Evolutionary conservation across 30 jellyfish, hydroid and myxozoan genomes (phyloP).

Genomic region (Sanderia malayensis): DNA sequence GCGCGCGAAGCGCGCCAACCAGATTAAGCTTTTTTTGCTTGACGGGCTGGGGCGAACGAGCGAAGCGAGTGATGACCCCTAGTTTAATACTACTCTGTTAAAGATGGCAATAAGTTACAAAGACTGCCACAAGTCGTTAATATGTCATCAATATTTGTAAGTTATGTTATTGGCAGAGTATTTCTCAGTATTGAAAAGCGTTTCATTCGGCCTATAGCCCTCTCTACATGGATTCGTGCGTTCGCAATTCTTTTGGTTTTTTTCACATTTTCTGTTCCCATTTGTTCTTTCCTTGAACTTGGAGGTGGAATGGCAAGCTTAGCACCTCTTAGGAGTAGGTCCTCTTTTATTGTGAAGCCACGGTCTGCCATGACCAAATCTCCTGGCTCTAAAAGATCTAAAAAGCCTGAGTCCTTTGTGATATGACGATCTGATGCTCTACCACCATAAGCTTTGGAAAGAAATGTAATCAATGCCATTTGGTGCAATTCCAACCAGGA

Average conservation of each 20-base stretch:
- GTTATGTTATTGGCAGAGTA: conserved; percentile 15
- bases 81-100: conserved; percentile 2
- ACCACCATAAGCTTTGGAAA: conserved; percentile 22
- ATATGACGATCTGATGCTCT: conserved; percentile 16
- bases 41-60: no score
- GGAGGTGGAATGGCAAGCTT: conserved; percentile 13
- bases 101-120: conserved; percentile 10
- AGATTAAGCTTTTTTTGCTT: no score
- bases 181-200: conserved; percentile 4
- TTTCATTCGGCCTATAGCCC: conserved; percentile 16
- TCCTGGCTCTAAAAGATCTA: conserved; percentile 17
- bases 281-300: conserved; percentile 16
- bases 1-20: no score
- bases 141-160: conserved; percentile 12
- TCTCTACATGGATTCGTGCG: conserved; percentile 3
- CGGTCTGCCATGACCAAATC: conserved; percentile 19
- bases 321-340: conserved; percentile 18
- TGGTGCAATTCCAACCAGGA: conserved; percentile 30
- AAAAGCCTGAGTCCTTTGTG: conserved; percentile 15
- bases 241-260: conserved; percentile 14
- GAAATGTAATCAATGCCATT: conserved; percentile 22
- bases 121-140: conserved; percentile 8
- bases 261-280: conserved; percentile 9
- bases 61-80: no score
- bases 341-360: no score